These are phyloP conservation scores for Alloscopus bannaensis DNA, from an alignment of 2,888 invertebrate species.

Conservation along the genomic window DNA sequence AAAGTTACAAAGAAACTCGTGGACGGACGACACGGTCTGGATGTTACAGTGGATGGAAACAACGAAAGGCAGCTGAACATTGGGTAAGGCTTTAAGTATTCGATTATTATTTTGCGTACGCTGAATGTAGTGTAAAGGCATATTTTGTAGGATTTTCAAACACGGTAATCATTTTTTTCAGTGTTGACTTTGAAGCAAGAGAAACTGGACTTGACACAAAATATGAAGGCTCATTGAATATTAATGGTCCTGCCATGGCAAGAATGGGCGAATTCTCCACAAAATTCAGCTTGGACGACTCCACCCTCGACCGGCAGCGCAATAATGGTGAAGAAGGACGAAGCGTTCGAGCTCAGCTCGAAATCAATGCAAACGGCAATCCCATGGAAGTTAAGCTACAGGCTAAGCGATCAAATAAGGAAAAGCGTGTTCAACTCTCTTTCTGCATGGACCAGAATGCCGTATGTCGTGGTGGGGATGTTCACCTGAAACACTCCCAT, in stretches of 20 bases:
- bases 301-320: slow-evolving; percentile 55
- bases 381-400: slow-evolving; percentile 66
- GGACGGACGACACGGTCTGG: slow-evolving; percentile 66
- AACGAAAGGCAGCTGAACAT: slow-evolving; percentile 57
- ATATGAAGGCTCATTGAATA: slow-evolving; percentile 62
- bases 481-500: slow-evolving; percentile 56
- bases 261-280: slow-evolving; percentile 59
- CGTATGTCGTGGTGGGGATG: slow-evolving; percentile 62
- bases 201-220: slow-evolving; percentile 59
- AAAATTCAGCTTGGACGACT: slow-evolving; percentile 69
- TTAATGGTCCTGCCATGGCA: slow-evolving; percentile 28
- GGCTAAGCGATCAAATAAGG: slow-evolving; percentile 69
- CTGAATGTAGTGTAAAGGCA: no score
- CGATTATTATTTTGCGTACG: no score
- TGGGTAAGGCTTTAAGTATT: slow-evolving; percentile 57
- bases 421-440: slow-evolving; percentile 62
- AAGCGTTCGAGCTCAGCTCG: slow-evolving; percentile 55
- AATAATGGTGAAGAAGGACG: slow-evolving; percentile 71
- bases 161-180: slow-evolving; percentile 2
- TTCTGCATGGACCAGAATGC: slow-evolving; percentile 64
- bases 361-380: slow-evolving; percentile 31
- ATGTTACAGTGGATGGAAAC: slow-evolving; percentile 64
- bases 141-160: no score
- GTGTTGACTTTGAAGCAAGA: slow-evolving; percentile 27
- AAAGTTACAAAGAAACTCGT: slow-evolving; percentile 63